These are phyloP conservation scores for Perccottus glenii DNA, from an alignment of 2,113 vertebrate species.

Conservation along the genomic window DNA sequence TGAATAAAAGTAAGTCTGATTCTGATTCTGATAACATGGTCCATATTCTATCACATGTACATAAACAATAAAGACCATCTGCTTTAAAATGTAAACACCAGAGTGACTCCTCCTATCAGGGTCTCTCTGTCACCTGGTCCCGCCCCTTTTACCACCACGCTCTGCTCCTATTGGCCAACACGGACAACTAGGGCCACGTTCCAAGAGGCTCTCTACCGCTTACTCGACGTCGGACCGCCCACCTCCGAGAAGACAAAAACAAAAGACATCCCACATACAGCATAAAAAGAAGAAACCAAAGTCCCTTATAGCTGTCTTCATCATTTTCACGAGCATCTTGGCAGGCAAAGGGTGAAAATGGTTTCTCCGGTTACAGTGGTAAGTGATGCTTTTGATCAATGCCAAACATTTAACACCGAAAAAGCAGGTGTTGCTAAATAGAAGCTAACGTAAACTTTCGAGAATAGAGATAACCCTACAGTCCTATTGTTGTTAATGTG, in stretches of 20 bases:
- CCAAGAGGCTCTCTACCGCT: slow-evolving; percentile 32
- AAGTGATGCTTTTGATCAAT: slow-evolving; percentile 40
- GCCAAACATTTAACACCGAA: neutral
- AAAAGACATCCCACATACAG: slow-evolving; percentile 65
- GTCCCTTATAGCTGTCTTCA: neutral
- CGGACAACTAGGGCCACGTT: slow-evolving; percentile 19
- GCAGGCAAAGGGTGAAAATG: slow-evolving; percentile 65
- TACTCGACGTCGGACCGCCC: slow-evolving; percentile 59
- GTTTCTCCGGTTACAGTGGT: slow-evolving; percentile 84
- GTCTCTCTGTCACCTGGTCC: neutral
- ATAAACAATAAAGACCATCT: slow-evolving; percentile 74
- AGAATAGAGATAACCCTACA: neutral
- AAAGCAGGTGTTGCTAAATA: slow-evolving; percentile 26
- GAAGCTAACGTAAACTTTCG: slow-evolving; percentile 6
- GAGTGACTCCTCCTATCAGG: slow-evolving; percentile 42
- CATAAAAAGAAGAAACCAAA: slow-evolving; percentile 15
- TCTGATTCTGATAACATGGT: neutral
- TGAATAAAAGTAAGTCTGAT: too few species aligned
- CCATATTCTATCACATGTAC: slow-evolving; percentile 47
- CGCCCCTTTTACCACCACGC: neutral
- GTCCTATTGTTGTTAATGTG: neutral
- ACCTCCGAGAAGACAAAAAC: slow-evolving; percentile 77
- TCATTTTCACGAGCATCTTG: neutral
- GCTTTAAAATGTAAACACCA: slow-evolving; percentile 65
- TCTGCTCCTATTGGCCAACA: slow-evolving; percentile 60